Percentiles rank a stretch among this genome's conserved stretches.
Evolutionary conservation across 2,797 vertebrate genomes (phyloP).

Genomic region (Esox masquinongy): DNA sequence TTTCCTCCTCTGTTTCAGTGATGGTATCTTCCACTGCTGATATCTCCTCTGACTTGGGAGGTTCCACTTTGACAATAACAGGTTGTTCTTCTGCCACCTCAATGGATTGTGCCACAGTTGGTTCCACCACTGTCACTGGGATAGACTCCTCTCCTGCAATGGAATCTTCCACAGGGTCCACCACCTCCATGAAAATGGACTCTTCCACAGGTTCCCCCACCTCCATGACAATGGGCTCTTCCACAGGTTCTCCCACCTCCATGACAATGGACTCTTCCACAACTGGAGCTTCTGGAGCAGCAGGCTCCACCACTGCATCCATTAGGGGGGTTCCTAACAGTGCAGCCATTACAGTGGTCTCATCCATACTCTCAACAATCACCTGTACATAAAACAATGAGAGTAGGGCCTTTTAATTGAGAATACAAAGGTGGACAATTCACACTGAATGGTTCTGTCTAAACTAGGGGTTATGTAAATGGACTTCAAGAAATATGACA

Average conservation of each 20-base stretch:
- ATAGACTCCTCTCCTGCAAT: slow-evolving; percentile 15
- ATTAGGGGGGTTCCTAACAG: slow-evolving; percentile 21
- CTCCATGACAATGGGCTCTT: too few relatives aligned
- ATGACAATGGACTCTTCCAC: slow-evolving; percentile 17
- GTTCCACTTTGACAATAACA: slow-evolving; percentile 18
- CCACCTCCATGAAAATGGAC: neutral
- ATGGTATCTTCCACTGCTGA: slow-evolving; percentile 7
- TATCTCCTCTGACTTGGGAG: slow-evolving; percentile 11
- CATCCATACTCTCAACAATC: slow-evolving; percentile 18
- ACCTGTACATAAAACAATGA: slow-evolving; percentile 32
- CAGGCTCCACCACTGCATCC: slow-evolving; percentile 14
- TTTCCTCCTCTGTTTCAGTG: slow-evolving; percentile 7
- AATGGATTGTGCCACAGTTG: neutral
- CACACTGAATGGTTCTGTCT: slow-evolving; percentile 3
- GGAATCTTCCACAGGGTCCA: slow-evolving; percentile 19
- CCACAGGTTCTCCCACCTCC: slow-evolving; percentile 18
- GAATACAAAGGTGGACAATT: neutral
- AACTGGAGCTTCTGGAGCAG: neutral
- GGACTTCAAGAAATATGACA: neutral
- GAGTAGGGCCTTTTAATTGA: neutral
- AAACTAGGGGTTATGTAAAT: neutral
- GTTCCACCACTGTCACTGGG: neutral
- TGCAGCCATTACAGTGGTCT: slow-evolving; percentile 19
- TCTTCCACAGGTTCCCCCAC: slow-evolving; percentile 18
- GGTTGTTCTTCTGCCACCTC: slow-evolving; percentile 16